Evolutionary conservation across 2,113 vertebrate genomes (phyloP), one percentile per base, ranked within the genome.

Genomic region (Scartelaos histophorus): DNA sequence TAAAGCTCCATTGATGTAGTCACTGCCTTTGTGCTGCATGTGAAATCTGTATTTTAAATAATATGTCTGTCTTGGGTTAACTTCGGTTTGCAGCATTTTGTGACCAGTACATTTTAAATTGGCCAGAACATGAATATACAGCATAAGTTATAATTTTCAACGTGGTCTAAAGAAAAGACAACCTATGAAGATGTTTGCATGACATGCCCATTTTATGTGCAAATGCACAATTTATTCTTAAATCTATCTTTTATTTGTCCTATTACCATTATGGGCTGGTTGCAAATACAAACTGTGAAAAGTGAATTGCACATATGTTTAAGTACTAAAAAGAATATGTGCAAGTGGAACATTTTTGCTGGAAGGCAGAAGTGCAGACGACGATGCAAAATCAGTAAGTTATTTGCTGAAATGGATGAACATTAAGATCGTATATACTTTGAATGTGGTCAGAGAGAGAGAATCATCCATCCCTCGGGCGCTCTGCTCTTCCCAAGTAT

Each of bases 1-100:
- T 73, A 87, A 89, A 91, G 75, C 76, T 68, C 82, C 87, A 88
- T 88, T 81, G 84, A 90, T 91, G 76, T 76, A 73, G 82, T 85
- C 73, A 73, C 90, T 92, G 85, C 74, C 49, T 53, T 62, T 60
- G 34, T 70, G 75, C 69, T 64, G 78, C 75, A 21, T 62, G 64
- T 35, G 24, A 79, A 77, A 85, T 70, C 78, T 71, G 82, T 66
- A 62, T 38, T 76, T 70, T 69, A 67, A 76, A 35, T 47, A n/a
- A 70, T 61, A 45, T 67, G 66, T 61, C 60, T 81, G 81, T 79
- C 15, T 49, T 22, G 62, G 21, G 68, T 34, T 49, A 35, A 13
- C 66, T 73, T 35, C 58, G 7, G 71, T 57, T 17, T 29, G 66
- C 34, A 65, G 19, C 9, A 49, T 19, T 13, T 34, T 43, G n/a